A percentile compares a stretch with the other conserved stretches of the same genome.
These are phyloP conservation scores for Epinephelus coioides DNA, from an alignment of 2,797 vertebrate species.

Conservation along the genomic window DNA sequence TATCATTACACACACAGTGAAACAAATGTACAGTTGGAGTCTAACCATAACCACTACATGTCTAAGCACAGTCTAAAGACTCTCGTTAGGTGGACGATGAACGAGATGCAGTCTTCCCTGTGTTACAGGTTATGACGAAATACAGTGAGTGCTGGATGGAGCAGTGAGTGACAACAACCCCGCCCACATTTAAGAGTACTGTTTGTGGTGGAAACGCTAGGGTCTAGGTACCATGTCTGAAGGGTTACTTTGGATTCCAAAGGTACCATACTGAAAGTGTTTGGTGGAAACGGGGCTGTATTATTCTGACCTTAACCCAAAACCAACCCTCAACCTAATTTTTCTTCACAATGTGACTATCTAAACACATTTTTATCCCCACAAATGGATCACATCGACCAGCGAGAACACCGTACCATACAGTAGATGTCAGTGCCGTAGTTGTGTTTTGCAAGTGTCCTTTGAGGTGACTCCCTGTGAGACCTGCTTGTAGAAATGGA, in stretches of 20 bases:
- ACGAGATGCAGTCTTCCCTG: too few species aligned
- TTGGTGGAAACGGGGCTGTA: too few species aligned
- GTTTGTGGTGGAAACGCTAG: too few species aligned
- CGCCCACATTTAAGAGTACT: too few species aligned
- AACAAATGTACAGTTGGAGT: neutral
- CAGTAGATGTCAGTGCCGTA: neutral
- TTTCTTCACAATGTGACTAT: neutral
- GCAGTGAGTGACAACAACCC: too few species aligned
- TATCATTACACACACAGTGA: neutral
- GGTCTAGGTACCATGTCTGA: too few species aligned
- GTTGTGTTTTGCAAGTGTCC: neutral
- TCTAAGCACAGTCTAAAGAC: too few species aligned
- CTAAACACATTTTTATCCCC: neutral
- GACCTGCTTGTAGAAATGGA: constrained; percentile 15
- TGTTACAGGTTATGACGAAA: too few species aligned
- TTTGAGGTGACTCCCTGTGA: constrained; percentile 3
- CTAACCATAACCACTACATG: neutral
- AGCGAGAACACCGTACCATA: neutral
- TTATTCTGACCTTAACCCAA: neutral
- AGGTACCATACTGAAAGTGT: too few species aligned
- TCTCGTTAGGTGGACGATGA: too few species aligned
- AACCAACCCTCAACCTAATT: neutral
- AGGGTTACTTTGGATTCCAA: too few species aligned
- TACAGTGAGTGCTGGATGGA: too few species aligned
- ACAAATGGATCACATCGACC: neutral